phyloP scores from a whole-genome alignment of 2,797 vertebrate genomes.

The Antrozous pallidus region DNA sequence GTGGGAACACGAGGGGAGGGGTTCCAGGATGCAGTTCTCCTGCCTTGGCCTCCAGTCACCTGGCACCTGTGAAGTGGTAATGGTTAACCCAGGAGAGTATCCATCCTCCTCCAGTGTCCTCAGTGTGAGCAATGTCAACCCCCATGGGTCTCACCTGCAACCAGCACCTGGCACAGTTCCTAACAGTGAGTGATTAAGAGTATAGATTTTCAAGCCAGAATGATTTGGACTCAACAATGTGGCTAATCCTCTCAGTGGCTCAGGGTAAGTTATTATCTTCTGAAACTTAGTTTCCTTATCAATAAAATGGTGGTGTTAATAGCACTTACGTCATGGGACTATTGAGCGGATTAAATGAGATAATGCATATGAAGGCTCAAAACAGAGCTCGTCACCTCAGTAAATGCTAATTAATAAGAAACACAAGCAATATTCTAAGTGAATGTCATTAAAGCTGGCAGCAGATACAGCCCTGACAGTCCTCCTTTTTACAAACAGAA shows the following conservation, averaged over 20 bases:
- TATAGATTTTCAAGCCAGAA: neutral
- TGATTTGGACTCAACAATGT: neutral
- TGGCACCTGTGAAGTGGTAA: slow-evolving; percentile 56
- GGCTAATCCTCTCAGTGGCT: neutral
- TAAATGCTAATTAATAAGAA: neutral
- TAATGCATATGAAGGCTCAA: neutral
- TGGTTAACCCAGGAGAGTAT: slow-evolving; percentile 56
- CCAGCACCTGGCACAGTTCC: neutral
- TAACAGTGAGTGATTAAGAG: neutral
- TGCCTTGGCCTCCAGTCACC: slow-evolving; percentile 19
- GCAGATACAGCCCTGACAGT: neutral
- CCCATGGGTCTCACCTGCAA: neutral
- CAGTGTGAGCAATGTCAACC: neutral
- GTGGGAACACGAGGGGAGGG: neutral
- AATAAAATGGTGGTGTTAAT: neutral
- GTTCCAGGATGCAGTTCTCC: slow-evolving; percentile 16
- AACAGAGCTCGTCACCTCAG: neutral
- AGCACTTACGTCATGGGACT: neutral
- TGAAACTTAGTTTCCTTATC: neutral
- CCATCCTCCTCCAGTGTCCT: slow-evolving; percentile 33
- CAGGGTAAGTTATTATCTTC: neutral
- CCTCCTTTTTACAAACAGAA: neutral
- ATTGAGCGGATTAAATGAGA: neutral
- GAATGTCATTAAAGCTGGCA: neutral
- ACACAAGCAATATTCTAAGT: neutral